Percentiles rank a stretch among this genome's conserved stretches.
phyloP scores from a whole-genome alignment of 2,113 vertebrate genomes.

The Proterorhinus semilunaris region DNA sequence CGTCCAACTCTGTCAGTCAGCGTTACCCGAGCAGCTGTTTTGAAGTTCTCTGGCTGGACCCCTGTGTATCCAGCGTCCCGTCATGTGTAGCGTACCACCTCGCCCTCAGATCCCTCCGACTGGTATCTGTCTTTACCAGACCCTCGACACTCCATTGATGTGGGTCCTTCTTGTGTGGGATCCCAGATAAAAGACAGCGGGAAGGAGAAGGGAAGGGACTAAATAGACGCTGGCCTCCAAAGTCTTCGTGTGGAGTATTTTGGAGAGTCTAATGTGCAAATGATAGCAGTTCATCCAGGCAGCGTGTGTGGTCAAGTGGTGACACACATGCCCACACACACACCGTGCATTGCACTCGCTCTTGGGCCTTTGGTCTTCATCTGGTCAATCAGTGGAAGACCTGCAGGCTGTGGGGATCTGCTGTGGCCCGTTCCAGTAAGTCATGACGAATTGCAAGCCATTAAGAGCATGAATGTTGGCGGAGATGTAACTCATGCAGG shows the following conservation, averaged over 20 bases:
- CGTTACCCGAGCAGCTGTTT: slow-evolving; percentile 34
- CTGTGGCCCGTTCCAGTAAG: slow-evolving; percentile 62
- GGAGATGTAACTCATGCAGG: slow-evolving; percentile 2
- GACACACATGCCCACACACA: slow-evolving; percentile 44
- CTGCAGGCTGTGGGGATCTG: slow-evolving; percentile 57
- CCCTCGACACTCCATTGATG: slow-evolving; percentile 33
- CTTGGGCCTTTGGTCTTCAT: slow-evolving; percentile 65
- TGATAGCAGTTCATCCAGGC: slow-evolving; percentile 61
- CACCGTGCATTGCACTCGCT: background rate
- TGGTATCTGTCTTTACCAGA: slow-evolving; percentile 30
- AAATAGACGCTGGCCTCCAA: slow-evolving; percentile 38
- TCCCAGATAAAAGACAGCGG: slow-evolving; percentile 48
- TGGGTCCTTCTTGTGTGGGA: slow-evolving; percentile 59
- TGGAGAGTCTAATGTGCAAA: slow-evolving; percentile 61
- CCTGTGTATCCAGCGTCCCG: slow-evolving; percentile 53
- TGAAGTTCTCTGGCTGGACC: slow-evolving; percentile 71
- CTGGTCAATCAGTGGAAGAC: slow-evolving; percentile 67
- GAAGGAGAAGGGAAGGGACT: slow-evolving; percentile 42
- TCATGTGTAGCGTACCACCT: slow-evolving; percentile 44
- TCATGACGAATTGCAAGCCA: slow-evolving; percentile 64
- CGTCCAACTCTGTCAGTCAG: background rate
- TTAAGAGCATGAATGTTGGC: slow-evolving; percentile 29
- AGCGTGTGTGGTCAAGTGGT: slow-evolving; percentile 66
- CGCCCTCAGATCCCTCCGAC: slow-evolving; percentile 33
- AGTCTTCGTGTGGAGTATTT: slow-evolving; percentile 39